Conservation (phyloP, 1,140 invertebrate species). For the Batillaria attramentaria region DNA sequence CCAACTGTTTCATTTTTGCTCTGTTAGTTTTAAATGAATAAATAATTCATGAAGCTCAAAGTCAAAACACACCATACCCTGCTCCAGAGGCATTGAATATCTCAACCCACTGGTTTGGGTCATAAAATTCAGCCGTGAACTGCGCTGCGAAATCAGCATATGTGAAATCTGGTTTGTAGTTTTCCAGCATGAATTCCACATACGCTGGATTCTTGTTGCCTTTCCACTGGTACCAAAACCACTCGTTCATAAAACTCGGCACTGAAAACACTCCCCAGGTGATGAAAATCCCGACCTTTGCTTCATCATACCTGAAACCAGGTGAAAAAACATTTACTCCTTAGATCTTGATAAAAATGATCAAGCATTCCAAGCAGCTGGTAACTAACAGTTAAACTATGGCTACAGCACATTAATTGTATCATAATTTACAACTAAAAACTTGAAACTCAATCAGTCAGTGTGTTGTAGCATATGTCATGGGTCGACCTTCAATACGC, state of each 20-base stretch:
- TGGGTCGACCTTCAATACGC: too few relatives aligned
- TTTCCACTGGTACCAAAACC: constrained; percentile 69
- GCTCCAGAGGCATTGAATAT: constrained; percentile 51
- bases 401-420: too few relatives aligned
- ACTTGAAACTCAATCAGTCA: too few relatives aligned
- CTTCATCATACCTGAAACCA: constrained; percentile 68
- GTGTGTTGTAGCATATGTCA: too few relatives aligned
- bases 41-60: too few relatives aligned
- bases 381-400: too few relatives aligned
- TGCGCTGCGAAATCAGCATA: constrained; percentile 57
- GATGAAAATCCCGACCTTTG: constrained; percentile 72
- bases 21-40: too few relatives aligned
- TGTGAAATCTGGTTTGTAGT: constrained; percentile 52
- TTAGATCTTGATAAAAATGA: too few relatives aligned
- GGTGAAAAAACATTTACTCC: too few relatives aligned
- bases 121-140: constrained; percentile 51
- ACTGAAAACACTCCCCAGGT: constrained; percentile 66
- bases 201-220: constrained; percentile 16
- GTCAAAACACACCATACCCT: constrained; percentile 71
- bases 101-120: constrained; percentile 48
- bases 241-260: constrained; percentile 56
- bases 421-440: too few relatives aligned
- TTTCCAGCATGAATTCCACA: constrained; percentile 55
- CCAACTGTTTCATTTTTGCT: too few relatives aligned
- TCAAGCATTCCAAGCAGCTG: too few relatives aligned